Conservation (phyloP, 2,113 vertebrate genomes). For the Uropsilus gracilis region DNA sequence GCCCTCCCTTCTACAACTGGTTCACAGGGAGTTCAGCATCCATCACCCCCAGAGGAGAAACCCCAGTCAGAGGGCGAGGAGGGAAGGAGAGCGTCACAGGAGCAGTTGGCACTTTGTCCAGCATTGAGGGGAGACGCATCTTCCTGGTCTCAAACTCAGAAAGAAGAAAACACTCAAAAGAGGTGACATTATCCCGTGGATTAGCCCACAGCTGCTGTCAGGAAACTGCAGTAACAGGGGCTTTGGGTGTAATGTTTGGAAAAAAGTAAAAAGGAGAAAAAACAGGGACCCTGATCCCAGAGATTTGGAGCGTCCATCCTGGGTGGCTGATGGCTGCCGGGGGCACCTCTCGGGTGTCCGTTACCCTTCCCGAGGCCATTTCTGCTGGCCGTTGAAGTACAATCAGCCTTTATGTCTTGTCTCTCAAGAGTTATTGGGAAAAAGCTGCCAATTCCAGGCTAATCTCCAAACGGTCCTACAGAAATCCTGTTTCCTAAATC, state of each 20-base stretch:
- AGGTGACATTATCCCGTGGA: background rate
- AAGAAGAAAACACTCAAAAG: background rate
- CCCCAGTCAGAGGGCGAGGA: background rate
- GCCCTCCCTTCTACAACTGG: background rate
- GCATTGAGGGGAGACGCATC: background rate
- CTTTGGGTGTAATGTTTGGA: background rate
- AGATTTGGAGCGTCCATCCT: accelerated
- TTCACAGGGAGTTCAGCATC: background rate
- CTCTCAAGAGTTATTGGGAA: background rate
- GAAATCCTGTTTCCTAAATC: background rate
- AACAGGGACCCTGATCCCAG: background rate
- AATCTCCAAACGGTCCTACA: background rate
- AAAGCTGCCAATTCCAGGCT: background rate
- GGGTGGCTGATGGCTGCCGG: background rate
- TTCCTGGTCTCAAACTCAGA: background rate
- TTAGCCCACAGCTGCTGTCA: background rate
- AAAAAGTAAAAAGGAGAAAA: background rate
- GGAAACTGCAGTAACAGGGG: background rate
- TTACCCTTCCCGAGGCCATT: accelerated
- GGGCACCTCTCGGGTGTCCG: accelerated
- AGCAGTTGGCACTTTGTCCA: background rate
- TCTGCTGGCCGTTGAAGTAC: accelerated
- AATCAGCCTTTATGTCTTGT: background rate
- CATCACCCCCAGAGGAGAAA: background rate
- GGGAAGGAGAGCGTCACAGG: background rate